A percentile compares a stretch with the other conserved stretches of the same genome.
Evolutionary conservation across 2,888 invertebrate genomes (phyloP).

Genomic region (Pedicia rivosa): DNA sequence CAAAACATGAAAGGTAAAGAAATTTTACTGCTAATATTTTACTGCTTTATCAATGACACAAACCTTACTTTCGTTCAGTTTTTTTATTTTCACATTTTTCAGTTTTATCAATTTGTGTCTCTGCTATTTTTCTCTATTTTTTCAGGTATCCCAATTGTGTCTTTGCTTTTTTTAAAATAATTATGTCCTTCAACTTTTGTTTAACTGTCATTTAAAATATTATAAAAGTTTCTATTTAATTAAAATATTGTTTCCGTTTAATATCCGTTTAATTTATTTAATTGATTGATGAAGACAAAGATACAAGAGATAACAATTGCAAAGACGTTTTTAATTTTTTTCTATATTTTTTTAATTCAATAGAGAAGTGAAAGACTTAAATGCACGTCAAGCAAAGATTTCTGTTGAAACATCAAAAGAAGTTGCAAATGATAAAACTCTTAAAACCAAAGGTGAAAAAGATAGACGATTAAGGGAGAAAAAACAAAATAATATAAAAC

Average conservation of each 20-base stretch:
- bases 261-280: too few species aligned
- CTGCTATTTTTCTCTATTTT: too few species aligned
- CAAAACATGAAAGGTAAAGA: constrained; percentile 78
- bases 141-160: too few species aligned
- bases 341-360: too few species aligned
- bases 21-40: too few species aligned
- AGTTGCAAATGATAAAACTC: constrained; percentile 87
- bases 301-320: too few species aligned
- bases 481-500: constrained; percentile 94
- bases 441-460: constrained; percentile 93
- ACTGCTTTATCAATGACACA: neutral
- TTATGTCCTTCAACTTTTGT: too few species aligned
- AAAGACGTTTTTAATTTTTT: constrained; percentile 7
- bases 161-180: too few species aligned
- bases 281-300: too few species aligned
- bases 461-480: constrained; percentile 87
- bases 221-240: too few species aligned
- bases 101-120: neutral
- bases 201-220: too few species aligned
- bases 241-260: too few species aligned
- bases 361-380: constrained; percentile 94
- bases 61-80: neutral
- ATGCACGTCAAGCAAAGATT: constrained; percentile 83
- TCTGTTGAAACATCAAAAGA: constrained; percentile 95
- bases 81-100: neutral